These are phyloP conservation scores for Campoletis raptor DNA, from an alignment of 2,888 invertebrate genomes.

Conservation along the genomic window DNA sequence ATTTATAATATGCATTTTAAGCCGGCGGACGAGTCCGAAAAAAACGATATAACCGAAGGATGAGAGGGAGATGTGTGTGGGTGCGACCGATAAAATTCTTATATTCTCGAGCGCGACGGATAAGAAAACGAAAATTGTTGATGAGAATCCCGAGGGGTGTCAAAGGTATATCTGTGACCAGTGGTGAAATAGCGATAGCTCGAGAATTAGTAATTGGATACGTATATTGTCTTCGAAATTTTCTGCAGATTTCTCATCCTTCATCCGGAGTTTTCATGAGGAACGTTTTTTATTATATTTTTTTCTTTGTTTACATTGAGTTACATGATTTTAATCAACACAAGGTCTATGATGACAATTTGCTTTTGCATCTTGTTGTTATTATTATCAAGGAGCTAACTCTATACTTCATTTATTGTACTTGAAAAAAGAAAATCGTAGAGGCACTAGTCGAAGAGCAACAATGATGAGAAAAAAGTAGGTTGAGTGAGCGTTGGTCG, in stretches of 20 bases:
- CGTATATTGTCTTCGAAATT: neutral
- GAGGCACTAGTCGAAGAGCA: slow-evolving; percentile 25
- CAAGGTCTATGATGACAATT: neutral
- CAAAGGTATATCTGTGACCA: neutral
- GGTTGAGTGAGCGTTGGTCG: slow-evolving; percentile 49
- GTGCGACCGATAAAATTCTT: slow-evolving; percentile 80
- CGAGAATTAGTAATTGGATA: neutral
- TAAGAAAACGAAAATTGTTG: slow-evolving; percentile 60
- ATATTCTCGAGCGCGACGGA: slow-evolving; percentile 62
- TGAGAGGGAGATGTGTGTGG: slow-evolving; percentile 73
- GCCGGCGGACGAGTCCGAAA: slow-evolving; percentile 72
- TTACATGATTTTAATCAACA: neutral
- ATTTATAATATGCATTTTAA: slow-evolving; percentile 73
- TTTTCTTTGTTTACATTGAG: neutral
- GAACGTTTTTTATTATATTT: neutral
- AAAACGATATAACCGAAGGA: slow-evolving; percentile 53
- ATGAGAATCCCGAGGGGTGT: slow-evolving; percentile 8
- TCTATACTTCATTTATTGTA: neutral
- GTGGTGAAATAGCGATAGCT: neutral
- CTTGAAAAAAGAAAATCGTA: neutral
- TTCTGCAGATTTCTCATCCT: neutral
- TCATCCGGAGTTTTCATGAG: neutral
- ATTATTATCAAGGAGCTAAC: neutral
- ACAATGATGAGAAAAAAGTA: slow-evolving; percentile 43
- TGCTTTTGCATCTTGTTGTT: neutral